These are phyloP conservation scores for Aphrophora alni DNA, from an alignment of 2,888 invertebrate species.

Conservation along the genomic window DNA sequence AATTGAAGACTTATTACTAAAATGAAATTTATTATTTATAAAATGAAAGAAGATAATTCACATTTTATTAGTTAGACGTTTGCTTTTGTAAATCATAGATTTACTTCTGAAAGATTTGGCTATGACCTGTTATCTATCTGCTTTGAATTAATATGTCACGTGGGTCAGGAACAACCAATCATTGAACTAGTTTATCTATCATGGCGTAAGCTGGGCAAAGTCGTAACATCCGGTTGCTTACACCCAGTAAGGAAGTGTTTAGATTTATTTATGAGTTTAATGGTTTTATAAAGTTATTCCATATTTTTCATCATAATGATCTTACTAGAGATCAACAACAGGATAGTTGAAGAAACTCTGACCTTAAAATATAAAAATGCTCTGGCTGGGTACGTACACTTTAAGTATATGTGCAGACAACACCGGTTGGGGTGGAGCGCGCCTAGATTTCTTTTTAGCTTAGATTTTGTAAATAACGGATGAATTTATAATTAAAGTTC, in stretches of 20 bases:
- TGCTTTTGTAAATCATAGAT: not conserved
- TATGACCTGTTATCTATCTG: not conserved
- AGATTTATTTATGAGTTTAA: conserved; percentile 14
- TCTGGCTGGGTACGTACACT: conserved; percentile 85
- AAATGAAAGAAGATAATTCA: too few species aligned
- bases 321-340: conserved; percentile 98
- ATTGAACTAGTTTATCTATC: conserved; percentile 2
- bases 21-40: too few species aligned
- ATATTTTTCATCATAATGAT: conserved; percentile 72
- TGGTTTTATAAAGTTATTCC: conserved; percentile 35
- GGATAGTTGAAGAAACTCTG: conserved; percentile 97
- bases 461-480: conserved; percentile 25
- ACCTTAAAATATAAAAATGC: conserved; percentile 96
- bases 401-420: conserved; percentile 21
- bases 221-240: conserved; percentile 40
- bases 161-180: conserved; percentile 2
- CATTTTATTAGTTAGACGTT: too few species aligned
- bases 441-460: conserved; percentile 16
- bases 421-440: conserved; percentile 42
- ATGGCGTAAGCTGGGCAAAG: not conserved
- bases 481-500: not conserved
- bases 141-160: not conserved
- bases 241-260: conserved; percentile 37
- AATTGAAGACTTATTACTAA: too few species aligned
- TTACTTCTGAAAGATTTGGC: not conserved